These are phyloP conservation scores for Volucella inanis DNA, from an alignment of 2,888 invertebrate genomes.

Conservation along the genomic window DNA sequence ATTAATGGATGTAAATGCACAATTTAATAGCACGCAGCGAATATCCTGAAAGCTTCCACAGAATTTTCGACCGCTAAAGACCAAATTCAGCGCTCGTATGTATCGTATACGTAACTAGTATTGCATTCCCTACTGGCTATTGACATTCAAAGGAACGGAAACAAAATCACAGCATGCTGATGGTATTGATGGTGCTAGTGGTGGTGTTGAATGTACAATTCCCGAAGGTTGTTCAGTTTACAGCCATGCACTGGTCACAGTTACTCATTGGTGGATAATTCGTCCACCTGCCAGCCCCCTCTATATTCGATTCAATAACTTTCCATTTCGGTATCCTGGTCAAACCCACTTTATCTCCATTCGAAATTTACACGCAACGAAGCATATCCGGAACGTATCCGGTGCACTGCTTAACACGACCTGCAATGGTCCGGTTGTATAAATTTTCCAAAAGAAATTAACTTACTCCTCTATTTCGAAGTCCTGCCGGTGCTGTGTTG, in stretches of 20 bases:
- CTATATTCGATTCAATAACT: conserved; percentile 60
- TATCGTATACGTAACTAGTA: background rate
- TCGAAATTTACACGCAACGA: conserved; percentile 53
- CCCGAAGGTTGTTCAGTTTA: conserved; percentile 57
- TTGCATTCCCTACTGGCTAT: background rate
- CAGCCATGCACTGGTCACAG: conserved; percentile 2
- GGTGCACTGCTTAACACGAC: conserved; percentile 45
- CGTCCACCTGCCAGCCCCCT: conserved; percentile 14
- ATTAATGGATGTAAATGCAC: conserved; percentile 48
- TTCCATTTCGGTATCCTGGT: conserved; percentile 53
- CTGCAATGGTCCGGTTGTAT: conserved; percentile 47
- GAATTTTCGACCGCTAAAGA: background rate
- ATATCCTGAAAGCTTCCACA: background rate
- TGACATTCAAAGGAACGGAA: background rate
- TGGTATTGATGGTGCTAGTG: conserved; percentile 18
- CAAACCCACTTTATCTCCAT: conserved; percentile 36
- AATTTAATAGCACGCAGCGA: conserved; percentile 30
- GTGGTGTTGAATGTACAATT: too few species aligned
- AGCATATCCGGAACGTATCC: conserved; percentile 56
- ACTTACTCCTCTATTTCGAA: conserved; percentile 21
- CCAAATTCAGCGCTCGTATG: background rate
- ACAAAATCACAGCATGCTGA: background rate
- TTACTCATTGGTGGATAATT: conserved; percentile 43
- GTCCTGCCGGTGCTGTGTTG: background rate
- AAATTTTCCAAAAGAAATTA: conserved; percentile 57